Conservation (phyloP, 1,140 invertebrate genomes). For the Tetramorium alpestre region DNA sequence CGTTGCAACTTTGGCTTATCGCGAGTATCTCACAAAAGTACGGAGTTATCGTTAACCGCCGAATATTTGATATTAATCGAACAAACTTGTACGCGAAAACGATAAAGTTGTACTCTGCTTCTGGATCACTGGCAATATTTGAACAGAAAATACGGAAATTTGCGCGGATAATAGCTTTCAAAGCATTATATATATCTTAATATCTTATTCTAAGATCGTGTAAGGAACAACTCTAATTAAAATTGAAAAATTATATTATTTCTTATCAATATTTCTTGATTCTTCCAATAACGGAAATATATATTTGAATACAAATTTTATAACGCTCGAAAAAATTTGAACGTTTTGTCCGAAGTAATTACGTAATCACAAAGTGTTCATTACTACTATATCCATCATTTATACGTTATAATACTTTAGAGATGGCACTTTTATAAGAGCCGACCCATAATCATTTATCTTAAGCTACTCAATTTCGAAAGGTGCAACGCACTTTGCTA, state of each 20-base stretch:
- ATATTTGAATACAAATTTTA: not conserved
- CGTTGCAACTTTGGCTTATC: conserved; percentile 12
- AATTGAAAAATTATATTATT: not conserved
- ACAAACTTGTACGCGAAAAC: not conserved
- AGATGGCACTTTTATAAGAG: not conserved
- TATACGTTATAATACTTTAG: not conserved
- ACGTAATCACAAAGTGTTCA: not conserved
- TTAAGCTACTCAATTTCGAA: conserved; percentile 21
- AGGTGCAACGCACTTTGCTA: conserved; percentile 13
- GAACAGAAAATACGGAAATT: not conserved
- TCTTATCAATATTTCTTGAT: not conserved
- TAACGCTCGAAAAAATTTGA: not conserved
- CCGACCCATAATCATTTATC: conserved; percentile 18
- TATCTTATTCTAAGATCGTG: not conserved
- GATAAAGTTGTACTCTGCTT: not conserved
- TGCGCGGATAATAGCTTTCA: not conserved
- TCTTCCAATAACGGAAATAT: not conserved
- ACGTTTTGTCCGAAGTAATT: not conserved
- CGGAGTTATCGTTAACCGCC: not conserved
- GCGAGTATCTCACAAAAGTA: conserved; percentile 31
- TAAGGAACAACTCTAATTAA: not conserved
- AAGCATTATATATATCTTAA: not conserved
- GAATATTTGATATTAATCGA: conserved; percentile 27
- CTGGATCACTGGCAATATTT: not conserved
- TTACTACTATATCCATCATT: not conserved